Conservation (phyloP, 2,113 vertebrate genomes). For the Smithornis capensis region DNA sequence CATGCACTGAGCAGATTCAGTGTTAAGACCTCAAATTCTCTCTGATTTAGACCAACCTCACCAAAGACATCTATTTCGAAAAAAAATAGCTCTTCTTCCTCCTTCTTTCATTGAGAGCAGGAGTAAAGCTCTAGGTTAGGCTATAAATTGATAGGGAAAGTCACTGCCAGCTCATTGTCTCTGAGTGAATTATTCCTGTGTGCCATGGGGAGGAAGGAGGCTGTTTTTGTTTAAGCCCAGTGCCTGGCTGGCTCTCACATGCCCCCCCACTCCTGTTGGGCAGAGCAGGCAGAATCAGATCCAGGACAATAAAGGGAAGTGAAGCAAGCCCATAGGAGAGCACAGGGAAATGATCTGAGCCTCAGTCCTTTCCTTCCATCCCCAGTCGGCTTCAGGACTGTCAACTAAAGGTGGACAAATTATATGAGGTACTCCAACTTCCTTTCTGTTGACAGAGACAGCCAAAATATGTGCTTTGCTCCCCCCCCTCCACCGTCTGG, state of each 20-base stretch:
- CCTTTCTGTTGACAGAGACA: not conserved
- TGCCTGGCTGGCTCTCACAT: not conserved
- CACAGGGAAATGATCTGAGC: constrained; percentile 2
- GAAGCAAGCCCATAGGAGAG: accelerated
- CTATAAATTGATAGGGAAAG: constrained; percentile 10
- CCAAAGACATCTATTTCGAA: not conserved
- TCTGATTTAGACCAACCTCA: not conserved
- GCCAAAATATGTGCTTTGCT: not conserved
- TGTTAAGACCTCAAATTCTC: not conserved
- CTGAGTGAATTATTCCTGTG: not conserved
- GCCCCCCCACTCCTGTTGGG: not conserved
- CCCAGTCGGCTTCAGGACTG: not conserved
- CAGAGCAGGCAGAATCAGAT: not conserved
- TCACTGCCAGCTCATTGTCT: not conserved
- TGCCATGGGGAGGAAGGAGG: not conserved
- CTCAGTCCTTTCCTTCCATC: not conserved
- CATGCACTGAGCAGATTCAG: not conserved
- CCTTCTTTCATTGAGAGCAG: not conserved
- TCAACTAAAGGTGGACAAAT: not conserved
- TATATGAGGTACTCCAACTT: not conserved
- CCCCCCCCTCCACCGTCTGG: too few species aligned
- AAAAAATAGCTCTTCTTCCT: not conserved
- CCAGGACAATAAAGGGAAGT: not conserved
- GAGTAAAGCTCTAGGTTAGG: not conserved
- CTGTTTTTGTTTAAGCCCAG: not conserved